Conservation (phyloP, 2,113 vertebrate species). For the Saimiri boliviensis region DNA sequence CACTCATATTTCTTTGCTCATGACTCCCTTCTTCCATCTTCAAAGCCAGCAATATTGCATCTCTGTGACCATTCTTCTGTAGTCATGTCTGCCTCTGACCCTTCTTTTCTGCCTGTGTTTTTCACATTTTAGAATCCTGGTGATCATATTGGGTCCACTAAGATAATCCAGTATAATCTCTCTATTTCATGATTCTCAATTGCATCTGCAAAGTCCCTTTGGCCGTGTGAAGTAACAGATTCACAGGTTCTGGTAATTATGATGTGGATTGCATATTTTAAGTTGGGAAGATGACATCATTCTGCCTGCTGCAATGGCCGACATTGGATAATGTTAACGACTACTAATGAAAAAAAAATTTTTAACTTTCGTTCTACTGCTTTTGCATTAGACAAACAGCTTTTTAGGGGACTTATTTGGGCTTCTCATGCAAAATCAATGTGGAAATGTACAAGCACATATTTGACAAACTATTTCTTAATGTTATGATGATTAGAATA, state of each 20-base stretch:
- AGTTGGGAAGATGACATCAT: conserved; percentile 27
- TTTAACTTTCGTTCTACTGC: background rate
- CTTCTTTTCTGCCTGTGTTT: background rate
- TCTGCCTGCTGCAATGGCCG: background rate
- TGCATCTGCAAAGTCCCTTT: background rate
- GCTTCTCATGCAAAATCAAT: background rate
- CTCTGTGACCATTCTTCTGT: background rate
- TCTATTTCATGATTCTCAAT: background rate
- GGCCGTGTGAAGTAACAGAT: background rate
- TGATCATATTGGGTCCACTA: background rate
- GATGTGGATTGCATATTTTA: background rate
- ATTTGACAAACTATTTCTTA: conserved; percentile 7
- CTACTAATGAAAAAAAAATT: conserved; percentile 55
- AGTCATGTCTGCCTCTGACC: background rate
- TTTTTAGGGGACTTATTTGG: background rate
- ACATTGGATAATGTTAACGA: conserved; percentile 34
- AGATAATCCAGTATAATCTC: background rate
- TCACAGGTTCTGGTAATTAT: background rate
- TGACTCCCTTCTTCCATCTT: background rate
- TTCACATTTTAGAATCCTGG: background rate
- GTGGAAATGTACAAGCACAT: conserved; percentile 26
- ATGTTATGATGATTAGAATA: background rate
- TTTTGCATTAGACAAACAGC: background rate
- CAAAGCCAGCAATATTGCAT: background rate
- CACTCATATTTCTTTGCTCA: background rate